A percentile compares a stretch with the other conserved stretches of the same genome.
Evolutionary conservation across 1,140 invertebrate species (phyloP).

Genomic region (Lutraria rhynchaena): DNA sequence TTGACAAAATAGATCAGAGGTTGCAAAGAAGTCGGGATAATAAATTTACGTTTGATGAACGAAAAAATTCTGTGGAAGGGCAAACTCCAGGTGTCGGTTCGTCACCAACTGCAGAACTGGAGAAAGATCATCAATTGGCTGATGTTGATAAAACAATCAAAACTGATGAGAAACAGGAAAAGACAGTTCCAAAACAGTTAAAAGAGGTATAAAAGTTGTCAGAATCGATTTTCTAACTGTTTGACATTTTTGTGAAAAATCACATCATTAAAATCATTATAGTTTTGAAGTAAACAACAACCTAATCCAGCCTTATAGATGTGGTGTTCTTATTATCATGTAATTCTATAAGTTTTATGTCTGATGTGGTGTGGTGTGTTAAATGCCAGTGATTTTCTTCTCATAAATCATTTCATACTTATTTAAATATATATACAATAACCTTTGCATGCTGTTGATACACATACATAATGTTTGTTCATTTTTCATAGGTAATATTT

Average conservation of each 20-base stretch:
- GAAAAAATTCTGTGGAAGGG: conserved; percentile 27
- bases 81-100: conserved; percentile 54
- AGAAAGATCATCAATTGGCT: conserved; percentile 3
- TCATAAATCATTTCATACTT: too few species aligned
- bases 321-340: too few species aligned
- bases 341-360: too few species aligned
- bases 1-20: background rate
- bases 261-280: too few species aligned
- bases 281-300: too few species aligned
- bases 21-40: conserved; percentile 15
- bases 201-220: conserved; percentile 13
- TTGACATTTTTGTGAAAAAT: background rate
- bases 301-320: too few species aligned
- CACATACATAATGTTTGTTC: too few species aligned
- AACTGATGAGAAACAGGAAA: background rate
- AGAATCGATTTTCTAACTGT: background rate
- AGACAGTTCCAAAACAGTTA: background rate
- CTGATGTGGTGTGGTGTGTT: too few species aligned
- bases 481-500: too few species aligned
- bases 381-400: too few species aligned
- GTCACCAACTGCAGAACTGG: conserved; percentile 51
- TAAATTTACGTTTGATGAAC: conserved; percentile 1
- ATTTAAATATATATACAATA: too few species aligned
- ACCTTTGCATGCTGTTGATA: too few species aligned
- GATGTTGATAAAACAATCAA: background rate